These are phyloP conservation scores for Chinchilla lanigera DNA, from an alignment of 2,113 vertebrate genomes.

Conservation along the genomic window DNA sequence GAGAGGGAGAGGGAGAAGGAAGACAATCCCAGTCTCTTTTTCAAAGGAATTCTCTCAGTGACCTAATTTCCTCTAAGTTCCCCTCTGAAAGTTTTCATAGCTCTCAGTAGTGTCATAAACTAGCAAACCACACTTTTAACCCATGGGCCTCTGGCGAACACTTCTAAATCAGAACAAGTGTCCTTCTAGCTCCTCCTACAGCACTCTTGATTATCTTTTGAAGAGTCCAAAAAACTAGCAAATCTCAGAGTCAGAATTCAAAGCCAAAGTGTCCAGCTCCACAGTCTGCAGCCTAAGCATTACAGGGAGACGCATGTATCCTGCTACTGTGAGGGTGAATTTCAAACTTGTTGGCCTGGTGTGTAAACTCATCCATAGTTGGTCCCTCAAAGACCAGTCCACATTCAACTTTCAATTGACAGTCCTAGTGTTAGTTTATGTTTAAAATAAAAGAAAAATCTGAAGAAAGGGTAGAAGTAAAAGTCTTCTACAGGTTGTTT, in stretches of 20 bases:
- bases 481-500: neutral
- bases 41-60: neutral
- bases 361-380: neutral
- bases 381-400: neutral
- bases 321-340: neutral
- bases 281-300: neutral
- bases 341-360: neutral
- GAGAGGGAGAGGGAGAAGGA: accelerated
- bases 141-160: neutral
- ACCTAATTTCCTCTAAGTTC: neutral
- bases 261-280: neutral
- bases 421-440: neutral
- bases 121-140: neutral
- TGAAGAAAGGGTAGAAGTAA: neutral
- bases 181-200: neutral
- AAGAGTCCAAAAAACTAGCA: neutral
- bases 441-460: neutral
- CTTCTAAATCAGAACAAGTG: neutral
- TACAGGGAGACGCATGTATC: neutral
- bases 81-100: neutral
- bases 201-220: neutral
- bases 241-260: neutral
- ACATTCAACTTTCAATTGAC: neutral
- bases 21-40: neutral
- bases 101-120: neutral